Evolutionary conservation across 1,140 invertebrate genomes (phyloP), one percentile per base, ranked within the genome.

Genomic region (Arion vulgaris): DNA sequence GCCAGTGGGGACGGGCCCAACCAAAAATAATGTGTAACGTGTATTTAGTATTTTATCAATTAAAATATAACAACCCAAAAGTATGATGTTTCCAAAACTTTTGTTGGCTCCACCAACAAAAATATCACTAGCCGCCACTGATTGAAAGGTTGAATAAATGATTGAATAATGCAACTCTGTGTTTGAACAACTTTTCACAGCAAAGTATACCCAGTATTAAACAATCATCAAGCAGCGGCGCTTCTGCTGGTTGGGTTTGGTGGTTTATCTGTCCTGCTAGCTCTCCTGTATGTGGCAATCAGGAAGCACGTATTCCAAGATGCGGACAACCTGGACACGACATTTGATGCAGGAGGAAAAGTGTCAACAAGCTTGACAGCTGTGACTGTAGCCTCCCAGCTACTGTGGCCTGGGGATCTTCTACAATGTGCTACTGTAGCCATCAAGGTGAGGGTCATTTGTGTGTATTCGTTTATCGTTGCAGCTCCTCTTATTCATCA

Each of bases 331-430:
- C 85, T 92, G 0, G 90, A 91, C 82, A 91, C 89, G 39, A 86
- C 91, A 23, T 92, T 92, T 74, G 91, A 92, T 82, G 91, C 91
- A 26, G 91, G 91, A 51, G 91, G 91, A 11, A 85, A 87, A 26
- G 86, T 89, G n/a, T 88, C 86, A 41, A 86, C 83, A 1, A 88
- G 87, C 68, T 49, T 89, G 75, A 89, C 88, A 23, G 88, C 87
- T 23, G 88, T 89, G 1, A 89, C 87, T 0, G 89, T 89, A 0
- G 89, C 88, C 0, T 88, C 87, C 32, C 89, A 90, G 80, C 81
- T 89, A 38, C 79, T 90, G 36, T 89, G 89, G 87, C 88, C 88
- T 1, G 89, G 87, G 0, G 89, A 90, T 72, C 80, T 90, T 19
- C 72, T 90, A 17, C 89, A 90, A 62, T 86, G 87, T 73, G 85